Evolutionary conservation across 1,140 invertebrate genomes (phyloP), one percentile per base, ranked within the genome.

Genomic region (Brachionus sp.): DNA sequence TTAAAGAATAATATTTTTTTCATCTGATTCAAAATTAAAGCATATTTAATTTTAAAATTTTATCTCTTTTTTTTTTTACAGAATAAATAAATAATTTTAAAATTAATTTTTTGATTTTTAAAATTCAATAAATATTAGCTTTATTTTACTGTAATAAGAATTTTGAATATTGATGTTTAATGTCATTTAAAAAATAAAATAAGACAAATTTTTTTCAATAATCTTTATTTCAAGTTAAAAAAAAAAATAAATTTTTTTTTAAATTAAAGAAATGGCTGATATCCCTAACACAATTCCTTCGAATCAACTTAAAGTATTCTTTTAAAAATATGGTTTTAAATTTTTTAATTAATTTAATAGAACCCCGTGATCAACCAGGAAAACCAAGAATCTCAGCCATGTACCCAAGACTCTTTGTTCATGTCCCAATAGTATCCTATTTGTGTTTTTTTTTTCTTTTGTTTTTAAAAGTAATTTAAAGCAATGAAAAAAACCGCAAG

Each of bases 261-360:
- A 42, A 42, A 10, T 42, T 10, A 42, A n/a, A 50, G n/a, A 68
- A 70, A 70, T 70, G 66, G 13, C 13, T 39, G 66, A 70, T 39
- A 70, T 70, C n/a, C 66, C 66, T 39, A 70, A 39, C n/a, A 70
- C 66, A 39, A 70, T 70, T 37, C 66, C 66, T 4, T 39, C 66
- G 37, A 70, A 70, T 70, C 66, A 70, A 70, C 9, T 70, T 13
- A 70, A 70, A 70, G 66, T 70, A 70, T 19, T 6, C 2, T 19
- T 13, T n/a, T 57, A 57, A 57, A 57, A 57, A 57, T 6, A 16
- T 23, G 1, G 1, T 64, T 64, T 23, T 23, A 2, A 10, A 5
- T 19, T 5, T 10, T 64, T 66, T 35, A n/a, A 29, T 66, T 10
- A 19, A 7, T 10, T 70, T 16, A 13, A 16, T 16, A 70, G 66